phyloP scores from a whole-genome alignment of 1,140 invertebrate genomes.

The Brachionus angularis region DNA sequence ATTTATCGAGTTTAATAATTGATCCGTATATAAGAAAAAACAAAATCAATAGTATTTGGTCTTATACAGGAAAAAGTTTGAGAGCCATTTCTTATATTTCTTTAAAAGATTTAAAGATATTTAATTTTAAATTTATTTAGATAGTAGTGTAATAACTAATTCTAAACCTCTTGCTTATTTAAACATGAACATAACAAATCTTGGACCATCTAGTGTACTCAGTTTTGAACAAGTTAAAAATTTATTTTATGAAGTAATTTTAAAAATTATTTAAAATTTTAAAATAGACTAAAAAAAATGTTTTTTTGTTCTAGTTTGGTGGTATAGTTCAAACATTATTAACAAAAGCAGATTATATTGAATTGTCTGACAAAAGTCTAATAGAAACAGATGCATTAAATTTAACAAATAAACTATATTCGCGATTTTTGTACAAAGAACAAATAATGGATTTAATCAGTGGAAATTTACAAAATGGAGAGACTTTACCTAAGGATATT shows the following conservation, averaged over 20 bases:
- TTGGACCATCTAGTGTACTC: neutral
- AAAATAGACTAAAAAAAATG: neutral
- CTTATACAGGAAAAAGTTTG: slow-evolving; percentile 38
- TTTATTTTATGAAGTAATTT: slow-evolving; percentile 14
- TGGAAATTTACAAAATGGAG: slow-evolving; percentile 8
- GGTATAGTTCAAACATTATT: slow-evolving; percentile 24
- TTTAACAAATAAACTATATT: slow-evolving; percentile 25
- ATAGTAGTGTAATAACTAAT: neutral
- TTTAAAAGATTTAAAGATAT: neutral
- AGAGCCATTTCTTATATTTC: too few species aligned
- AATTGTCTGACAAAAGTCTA: slow-evolving; percentile 16
- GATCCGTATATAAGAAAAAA: slow-evolving; percentile 15
- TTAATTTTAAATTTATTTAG: neutral
- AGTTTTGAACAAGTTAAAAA: slow-evolving; percentile 18
- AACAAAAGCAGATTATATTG: slow-evolving; percentile 14
- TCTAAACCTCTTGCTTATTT: slow-evolving; percentile 30
- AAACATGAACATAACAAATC: slow-evolving; percentile 28
- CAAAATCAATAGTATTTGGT: slow-evolving; percentile 39
- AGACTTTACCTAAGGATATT: neutral
- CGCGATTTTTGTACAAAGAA: neutral
- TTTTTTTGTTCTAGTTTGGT: slow-evolving; percentile 7
- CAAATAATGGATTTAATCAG: slow-evolving; percentile 36
- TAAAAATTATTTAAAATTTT: neutral
- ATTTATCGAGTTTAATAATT: neutral
- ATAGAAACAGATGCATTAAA: slow-evolving; percentile 14